Evolutionary conservation across 30 jellyfish, hydroid and myxozoan genomes (phyloP).

Genomic region (Hydra vulgaris): DNA sequence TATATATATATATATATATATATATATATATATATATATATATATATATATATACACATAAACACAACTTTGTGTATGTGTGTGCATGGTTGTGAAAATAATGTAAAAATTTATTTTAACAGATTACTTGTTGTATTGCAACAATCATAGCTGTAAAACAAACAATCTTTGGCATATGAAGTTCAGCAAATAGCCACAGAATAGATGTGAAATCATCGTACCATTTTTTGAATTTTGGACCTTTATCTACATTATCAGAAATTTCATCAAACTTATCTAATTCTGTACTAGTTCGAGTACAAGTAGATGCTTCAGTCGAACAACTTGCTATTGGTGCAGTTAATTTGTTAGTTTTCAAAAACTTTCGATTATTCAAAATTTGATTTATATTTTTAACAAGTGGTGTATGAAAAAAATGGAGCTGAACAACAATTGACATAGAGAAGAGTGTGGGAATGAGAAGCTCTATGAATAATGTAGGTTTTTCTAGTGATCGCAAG

Average conservation of each 20-base stretch:
- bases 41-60: no score
- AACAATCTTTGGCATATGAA: slow-evolving; percentile 56
- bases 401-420: slow-evolving; percentile 92
- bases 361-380: slow-evolving; percentile 49
- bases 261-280: not conserved
- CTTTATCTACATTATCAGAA: not conserved
- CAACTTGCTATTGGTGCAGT: not conserved
- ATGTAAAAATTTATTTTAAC: not conserved
- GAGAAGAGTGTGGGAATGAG: slow-evolving; percentile 86
- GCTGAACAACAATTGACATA: slow-evolving; percentile 71
- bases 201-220: slow-evolving; percentile 28
- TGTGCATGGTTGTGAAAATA: not conserved
- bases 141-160: slow-evolving; percentile 72
- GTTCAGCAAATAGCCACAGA: slow-evolving; percentile 77
- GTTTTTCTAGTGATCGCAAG: slow-evolving; percentile 79
- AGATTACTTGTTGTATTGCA: slow-evolving; percentile 82
- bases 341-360: not conserved
- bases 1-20: no score
- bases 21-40: no score
- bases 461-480: slow-evolving; percentile 65
- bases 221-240: not conserved
- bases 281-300: not conserved
- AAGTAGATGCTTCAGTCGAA: not conserved
- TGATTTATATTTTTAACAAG: slow-evolving; percentile 66
- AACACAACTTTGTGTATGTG: no score